A percentile compares a stretch with the other conserved stretches of the same genome.
Conservation (phyloP, 2,888 invertebrate genomes). For the Drosophila nigritarsus region DNA sequence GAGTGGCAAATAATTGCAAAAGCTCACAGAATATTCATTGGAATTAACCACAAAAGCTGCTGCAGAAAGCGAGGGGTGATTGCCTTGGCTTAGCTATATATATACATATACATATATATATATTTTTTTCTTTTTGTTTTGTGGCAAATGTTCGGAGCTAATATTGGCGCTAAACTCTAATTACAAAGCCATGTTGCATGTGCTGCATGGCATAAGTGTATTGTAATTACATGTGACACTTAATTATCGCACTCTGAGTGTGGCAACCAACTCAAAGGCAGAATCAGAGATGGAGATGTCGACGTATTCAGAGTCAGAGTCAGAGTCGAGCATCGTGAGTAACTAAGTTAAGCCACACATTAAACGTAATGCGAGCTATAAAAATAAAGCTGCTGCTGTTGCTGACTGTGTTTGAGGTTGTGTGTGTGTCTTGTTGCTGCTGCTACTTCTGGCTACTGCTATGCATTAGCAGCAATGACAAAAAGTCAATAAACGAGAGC, state of each 20-base stretch:
- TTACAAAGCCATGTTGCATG: constrained; percentile 74
- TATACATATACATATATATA: not conserved
- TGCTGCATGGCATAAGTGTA: constrained; percentile 81
- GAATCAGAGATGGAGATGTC: constrained; percentile 13
- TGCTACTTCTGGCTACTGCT: constrained; percentile 57
- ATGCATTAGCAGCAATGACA: constrained; percentile 78
- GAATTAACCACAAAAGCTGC: constrained; percentile 53
- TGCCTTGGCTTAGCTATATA: constrained; percentile 9
- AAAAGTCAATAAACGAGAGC: constrained; percentile 76
- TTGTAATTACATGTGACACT: constrained; percentile 81
- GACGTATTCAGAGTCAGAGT: constrained; percentile 17
- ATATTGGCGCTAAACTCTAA: constrained; percentile 75
- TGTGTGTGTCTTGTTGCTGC: constrained; percentile 29
- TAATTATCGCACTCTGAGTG: constrained; percentile 72
- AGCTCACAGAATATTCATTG: constrained; percentile 69
- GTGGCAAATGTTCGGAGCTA: constrained; percentile 25
- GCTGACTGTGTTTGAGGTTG: constrained; percentile 25
- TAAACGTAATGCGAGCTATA: constrained; percentile 76
- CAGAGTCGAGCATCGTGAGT: constrained; percentile 57
- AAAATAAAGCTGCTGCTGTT: constrained; percentile 77
- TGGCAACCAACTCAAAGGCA: constrained; percentile 35
- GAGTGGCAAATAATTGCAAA: constrained; percentile 66
- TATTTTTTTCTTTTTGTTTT: constrained; percentile 7
- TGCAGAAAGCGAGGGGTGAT: constrained; percentile 23
- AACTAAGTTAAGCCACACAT: constrained; percentile 79